These are phyloP conservation scores for Pseudolycoriella hygida DNA, from an alignment of 2,888 invertebrate species.

Conservation along the genomic window DNA sequence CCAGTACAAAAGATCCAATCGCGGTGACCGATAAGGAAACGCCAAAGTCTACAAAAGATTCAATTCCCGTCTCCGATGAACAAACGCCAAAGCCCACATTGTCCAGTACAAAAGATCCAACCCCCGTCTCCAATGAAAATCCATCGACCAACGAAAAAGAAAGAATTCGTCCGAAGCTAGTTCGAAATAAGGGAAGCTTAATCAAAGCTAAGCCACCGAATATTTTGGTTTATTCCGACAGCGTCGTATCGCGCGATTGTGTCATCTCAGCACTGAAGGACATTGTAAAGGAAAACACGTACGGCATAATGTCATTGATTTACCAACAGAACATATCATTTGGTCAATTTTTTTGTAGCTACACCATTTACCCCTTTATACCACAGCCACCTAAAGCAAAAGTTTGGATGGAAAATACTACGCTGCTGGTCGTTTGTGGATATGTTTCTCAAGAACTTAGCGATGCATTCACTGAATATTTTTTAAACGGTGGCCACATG, in stretches of 20 bases:
- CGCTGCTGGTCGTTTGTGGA: constrained; percentile 61
- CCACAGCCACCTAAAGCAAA: constrained; percentile 22
- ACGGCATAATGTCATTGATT: constrained; percentile 16
- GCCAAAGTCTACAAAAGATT: too few relatives aligned
- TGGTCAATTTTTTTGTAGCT: constrained; percentile 27
- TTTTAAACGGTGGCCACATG: constrained; percentile 55
- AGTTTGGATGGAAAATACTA: constrained; percentile 38
- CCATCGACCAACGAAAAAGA: constrained; percentile 13
- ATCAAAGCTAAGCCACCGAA: constrained; percentile 51
- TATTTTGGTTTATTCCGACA: constrained; percentile 67
- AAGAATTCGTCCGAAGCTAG: constrained; percentile 19
- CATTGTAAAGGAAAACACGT: constrained; percentile 56
- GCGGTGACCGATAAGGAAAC: too few relatives aligned
- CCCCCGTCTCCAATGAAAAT: background rate
- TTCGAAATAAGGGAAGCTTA: constrained; percentile 22
- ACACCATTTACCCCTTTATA: constrained; percentile 43
- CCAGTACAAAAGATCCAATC: too few relatives aligned
- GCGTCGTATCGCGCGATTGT: constrained; percentile 52
- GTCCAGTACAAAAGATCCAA: background rate
- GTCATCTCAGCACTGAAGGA: constrained; percentile 49
- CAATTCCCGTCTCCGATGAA: background rate
- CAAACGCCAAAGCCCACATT: too few relatives aligned
- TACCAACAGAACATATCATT: constrained; percentile 5
- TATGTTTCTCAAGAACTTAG: constrained; percentile 47
- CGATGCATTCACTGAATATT: constrained; percentile 47